Base-by-base conservation (phyloP, 2,113 vertebrate species). In the Corythaeola cristata region DNA sequence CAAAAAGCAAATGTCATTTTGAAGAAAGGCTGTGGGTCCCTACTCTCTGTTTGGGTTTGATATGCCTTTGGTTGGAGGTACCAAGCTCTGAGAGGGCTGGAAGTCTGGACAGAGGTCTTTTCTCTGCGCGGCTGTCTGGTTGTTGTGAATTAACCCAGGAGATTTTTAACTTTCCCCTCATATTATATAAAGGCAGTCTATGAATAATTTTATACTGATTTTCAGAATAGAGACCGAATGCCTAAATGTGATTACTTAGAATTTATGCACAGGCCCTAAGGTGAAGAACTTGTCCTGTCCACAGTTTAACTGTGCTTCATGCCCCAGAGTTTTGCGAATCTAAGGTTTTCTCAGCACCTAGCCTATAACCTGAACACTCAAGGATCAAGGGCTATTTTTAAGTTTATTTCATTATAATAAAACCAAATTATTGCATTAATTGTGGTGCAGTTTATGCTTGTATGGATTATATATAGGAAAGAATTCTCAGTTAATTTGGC, bases 151-250 rank as follows among this genome's bases (percentile, higher is more conserved):
- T 76, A 44, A 52, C 14, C 24, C 20, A 3, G 4, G 11, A 68
- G n/a, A 50, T 60, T n/a, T 3, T 47, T 47, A 56, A 37, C 12
- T 60, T 79, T n/a, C 17, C 4, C 10, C 37, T 5, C 0, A 0
- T 21, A 10, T 19, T 41, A 11, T 32, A n/a, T 23, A 52, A 59
- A 76, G 47, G 35, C 7, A 50, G 1, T 2, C 3, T 35, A 16
- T 16, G 15, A 84, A 68, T 19, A 58, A 67, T 30, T 71, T 55
- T 27, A 7, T 45, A 24, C 5, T 39, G 30, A 60, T 33, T 68
- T 79, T 85, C 64, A 59, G 56, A 81, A 71, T 24, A 8, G 27
- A 82, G 33, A 76, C 8, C 12, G 64, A 32, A 20, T 44, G 12
- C 9, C 10, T 35, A 23, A 5, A 8, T 0, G 0, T 28, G 55